Evolutionary conservation across 2,797 vertebrate species (phyloP), one percentile per base, ranked within the genome.

Genomic region (Melanotaenia boesemani): DNA sequence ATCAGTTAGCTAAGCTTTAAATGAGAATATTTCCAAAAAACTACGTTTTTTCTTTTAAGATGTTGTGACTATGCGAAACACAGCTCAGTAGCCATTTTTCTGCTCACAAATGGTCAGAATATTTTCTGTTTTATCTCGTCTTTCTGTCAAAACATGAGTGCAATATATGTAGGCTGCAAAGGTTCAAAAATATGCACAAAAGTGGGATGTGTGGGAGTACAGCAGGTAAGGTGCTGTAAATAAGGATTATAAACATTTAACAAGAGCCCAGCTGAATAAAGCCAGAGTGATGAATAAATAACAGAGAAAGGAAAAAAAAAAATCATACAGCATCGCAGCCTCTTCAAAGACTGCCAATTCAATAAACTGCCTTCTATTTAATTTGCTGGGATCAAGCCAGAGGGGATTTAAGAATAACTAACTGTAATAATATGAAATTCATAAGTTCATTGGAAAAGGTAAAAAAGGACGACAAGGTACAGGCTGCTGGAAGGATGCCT

Each of bases 291-390:
- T 61, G 83, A 72, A 76, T 28, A 77, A 61, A 63, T 44, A 70
- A 67, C 34, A 68, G 55, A 30, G 65, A 59, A 81, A 82, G 30
- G 48, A 30, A 30, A 30, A n/a, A 30, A n/a, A 62, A 82, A 80
- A 73, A 67, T 76, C 71, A 79, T 68, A 64, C 70, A 76, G 82
- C 80, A 78, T 74, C 74, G 84, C 76, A 72, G 82, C 80, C 82
- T 62, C 79, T 84, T 86, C 81, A 61, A 82, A 90, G 83, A 89
- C 85, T 82, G 83, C 79, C 89, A 85, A 83, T 89, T 89, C 88
- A 93, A 92, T 94, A 91, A 91, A 90, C 83, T 87, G 82, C 81
- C 83, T 83, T 82, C 89, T 85, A 84, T 92, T 93, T 88, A 88
- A 92, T 88, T 90, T 90, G 79, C 87, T 86, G 84, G 87, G 79